Evolutionary conservation across 92 coral and sea anemone species (phyloP), one percentile per base, ranked within the genome.

Genomic region (Palythoa caribaeorum): DNA sequence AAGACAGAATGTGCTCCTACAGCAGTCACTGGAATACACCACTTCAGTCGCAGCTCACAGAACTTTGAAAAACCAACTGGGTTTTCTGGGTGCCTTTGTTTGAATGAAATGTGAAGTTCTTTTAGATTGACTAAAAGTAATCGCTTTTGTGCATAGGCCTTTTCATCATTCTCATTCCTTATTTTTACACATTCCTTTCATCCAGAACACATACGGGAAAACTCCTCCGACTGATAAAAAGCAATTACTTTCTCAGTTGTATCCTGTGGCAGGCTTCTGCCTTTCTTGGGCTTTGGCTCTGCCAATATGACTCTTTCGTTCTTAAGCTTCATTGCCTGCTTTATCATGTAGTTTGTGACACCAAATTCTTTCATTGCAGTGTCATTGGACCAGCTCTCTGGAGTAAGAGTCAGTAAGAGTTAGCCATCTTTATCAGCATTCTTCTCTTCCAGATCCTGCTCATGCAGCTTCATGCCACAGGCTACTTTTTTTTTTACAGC

Each of bases 1-100:
- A 13, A 57, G 12, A 57, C 63, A 12, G 71, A 65, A 65, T 65
- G 71, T 17, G 38, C 71, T 8, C 62, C 68, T 15, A 54, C 78
- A 35, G 88, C 83, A 36, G 62, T 59, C 37, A 87, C 78, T 54
- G 78, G 75, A 87, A 87, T 78, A 19, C 85, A 87, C 71, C 86
- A 78, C 35, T 68, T 71, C 38, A 71, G 78, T 73, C 85, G 71
- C 37, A 87, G 53, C 16, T 78, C 71, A 16, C 90, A 87, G 53
- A 86, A 86, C 66, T 86, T 86, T 11, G 76, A 76, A 86, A 39
- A 76, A 21, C 77, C 84, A 76, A 86, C 8, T 15, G 48, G 62
- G 59, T 76, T 16, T 44, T 54, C 52, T 20, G 76, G 62, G 66
- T 72, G 72, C 57, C 52, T 87, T 87, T 78, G 44, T 51, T 78